Evolutionary conservation across 2,113 vertebrate species (phyloP), one percentile per base, ranked within the genome.

Genomic region (Pseudopipra pipra): DNA sequence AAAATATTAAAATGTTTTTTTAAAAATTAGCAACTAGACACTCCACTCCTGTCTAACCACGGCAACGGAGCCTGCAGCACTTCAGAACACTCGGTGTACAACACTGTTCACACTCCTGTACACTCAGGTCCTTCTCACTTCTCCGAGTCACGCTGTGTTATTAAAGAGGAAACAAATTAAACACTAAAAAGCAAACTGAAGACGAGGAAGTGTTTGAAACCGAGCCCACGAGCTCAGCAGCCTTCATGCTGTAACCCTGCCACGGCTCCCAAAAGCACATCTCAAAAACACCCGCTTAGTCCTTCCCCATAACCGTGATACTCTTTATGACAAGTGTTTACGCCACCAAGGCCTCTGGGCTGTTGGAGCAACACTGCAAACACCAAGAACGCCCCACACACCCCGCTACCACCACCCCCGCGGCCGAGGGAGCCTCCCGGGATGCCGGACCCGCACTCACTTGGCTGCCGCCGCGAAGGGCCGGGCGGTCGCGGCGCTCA

Each of bases 391-490:
- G 5, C 13, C 33, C 1, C 22, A 7, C 8, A 1, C 22, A 1
- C 0, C 2, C 11, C 5, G 1, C 9, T 28, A 23, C 8, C 27
- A 5, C 21, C 46, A 2, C 24, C 25, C 15, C 21, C 44, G 27
- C 25, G 25, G 25, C 37, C 72, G 4, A 9, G 25, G 25, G 54
- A 22, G 35, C 44, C 68, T 11, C 27, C 44, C 1, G 37, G 22
- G 8, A 13, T 1, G 10, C 58, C 22, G 6, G 10, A 9, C 5
- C 70, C 5, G 43, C 95, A 97, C 98, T 98, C 96, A 98, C 98
- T 91, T 98, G 10, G 74, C 35, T 27, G 63, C 76, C 18, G 95
- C 93, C 46, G 97, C 97, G 68, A 95, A 98, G 67, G 46, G 8
- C 93, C 97, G 97, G 16, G 1, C 49, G 13, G 58, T 43, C 1